Conservation (phyloP, 1,140 invertebrate species). For the Trissolcus basalis region DNA sequence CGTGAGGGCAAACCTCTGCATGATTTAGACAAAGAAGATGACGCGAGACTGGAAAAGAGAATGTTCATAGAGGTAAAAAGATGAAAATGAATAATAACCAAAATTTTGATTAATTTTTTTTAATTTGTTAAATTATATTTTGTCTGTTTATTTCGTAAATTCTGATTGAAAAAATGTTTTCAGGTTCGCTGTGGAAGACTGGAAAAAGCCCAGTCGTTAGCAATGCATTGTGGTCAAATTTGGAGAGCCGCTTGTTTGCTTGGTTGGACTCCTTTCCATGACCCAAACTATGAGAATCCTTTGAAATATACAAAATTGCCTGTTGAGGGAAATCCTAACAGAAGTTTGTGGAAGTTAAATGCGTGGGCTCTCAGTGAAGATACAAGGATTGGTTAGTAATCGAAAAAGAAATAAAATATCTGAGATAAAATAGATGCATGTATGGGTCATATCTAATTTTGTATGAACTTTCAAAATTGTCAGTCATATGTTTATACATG, state of each 20-base stretch:
- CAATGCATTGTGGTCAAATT: constrained; percentile 88
- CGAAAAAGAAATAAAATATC: too few relatives aligned
- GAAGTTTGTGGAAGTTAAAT: constrained; percentile 94
- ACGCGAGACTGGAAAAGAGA: constrained; percentile 82
- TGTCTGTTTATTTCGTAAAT: too few relatives aligned
- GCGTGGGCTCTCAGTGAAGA: constrained; percentile 85
- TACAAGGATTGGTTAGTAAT: constrained; percentile 67
- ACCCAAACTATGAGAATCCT: constrained; percentile 82
- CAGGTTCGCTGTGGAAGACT: constrained; percentile 89
- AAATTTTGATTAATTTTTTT: constrained; percentile 43
- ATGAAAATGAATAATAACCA: not conserved
- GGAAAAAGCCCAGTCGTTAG: constrained; percentile 88
- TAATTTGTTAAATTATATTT: too few relatives aligned
- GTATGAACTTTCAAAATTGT: too few relatives aligned
- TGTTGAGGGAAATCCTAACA: constrained; percentile 88
- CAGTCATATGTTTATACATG: too few relatives aligned
- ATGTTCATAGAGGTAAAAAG: constrained; percentile 72
- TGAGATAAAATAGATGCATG: too few relatives aligned
- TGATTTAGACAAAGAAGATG: constrained; percentile 93
- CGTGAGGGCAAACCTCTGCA: constrained; percentile 88
- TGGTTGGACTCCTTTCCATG: constrained; percentile 90
- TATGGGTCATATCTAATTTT: too few relatives aligned
- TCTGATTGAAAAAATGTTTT: not conserved
- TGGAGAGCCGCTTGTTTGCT: constrained; percentile 93
- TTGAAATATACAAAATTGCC: constrained; percentile 76